These are phyloP conservation scores for Trichonephila clavipes DNA, from an alignment of 1,140 invertebrate genomes.

Conservation along the genomic window DNA sequence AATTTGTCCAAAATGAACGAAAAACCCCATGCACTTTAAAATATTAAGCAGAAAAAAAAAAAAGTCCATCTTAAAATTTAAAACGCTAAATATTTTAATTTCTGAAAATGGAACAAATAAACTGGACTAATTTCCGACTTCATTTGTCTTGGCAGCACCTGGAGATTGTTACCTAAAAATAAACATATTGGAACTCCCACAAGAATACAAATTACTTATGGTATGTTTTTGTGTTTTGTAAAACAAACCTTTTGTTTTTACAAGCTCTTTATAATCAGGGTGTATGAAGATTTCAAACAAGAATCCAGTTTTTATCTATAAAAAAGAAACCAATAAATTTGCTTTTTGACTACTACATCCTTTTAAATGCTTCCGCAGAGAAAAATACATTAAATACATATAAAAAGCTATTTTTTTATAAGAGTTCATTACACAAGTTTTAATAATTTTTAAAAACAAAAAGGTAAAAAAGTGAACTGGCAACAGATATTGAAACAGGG, in stretches of 20 bases:
- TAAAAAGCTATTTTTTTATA: not conserved
- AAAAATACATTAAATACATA: conserved; percentile 36
- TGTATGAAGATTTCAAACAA: conserved; percentile 72
- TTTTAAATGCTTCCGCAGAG: conserved; percentile 54
- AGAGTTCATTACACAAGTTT: not conserved
- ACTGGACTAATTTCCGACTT: too few species aligned
- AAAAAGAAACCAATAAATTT: conserved; percentile 77
- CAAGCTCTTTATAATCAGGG: conserved; percentile 74
- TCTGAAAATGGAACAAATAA: too few species aligned
- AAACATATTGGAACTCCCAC: conserved; percentile 55
- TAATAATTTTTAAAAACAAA: not conserved
- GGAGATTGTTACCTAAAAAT: conserved; percentile 68
- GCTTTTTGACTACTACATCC: conserved; percentile 71
- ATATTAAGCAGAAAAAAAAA: too few species aligned
- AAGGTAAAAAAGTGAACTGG: not conserved
- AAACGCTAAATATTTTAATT: too few species aligned
- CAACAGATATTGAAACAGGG: not conserved
- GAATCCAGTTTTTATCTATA: conserved; percentile 75
- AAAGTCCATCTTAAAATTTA: too few species aligned
- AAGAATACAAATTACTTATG: conserved; percentile 33
- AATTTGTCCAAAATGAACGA: too few species aligned
- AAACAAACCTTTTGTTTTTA: conserved; percentile 72
- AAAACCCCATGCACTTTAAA: too few species aligned
- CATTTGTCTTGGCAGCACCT: too few species aligned
- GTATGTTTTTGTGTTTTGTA: conserved; percentile 64